Conservation (phyloP, 1,140 invertebrate species). For the Matsumurasca onukii region DNA sequence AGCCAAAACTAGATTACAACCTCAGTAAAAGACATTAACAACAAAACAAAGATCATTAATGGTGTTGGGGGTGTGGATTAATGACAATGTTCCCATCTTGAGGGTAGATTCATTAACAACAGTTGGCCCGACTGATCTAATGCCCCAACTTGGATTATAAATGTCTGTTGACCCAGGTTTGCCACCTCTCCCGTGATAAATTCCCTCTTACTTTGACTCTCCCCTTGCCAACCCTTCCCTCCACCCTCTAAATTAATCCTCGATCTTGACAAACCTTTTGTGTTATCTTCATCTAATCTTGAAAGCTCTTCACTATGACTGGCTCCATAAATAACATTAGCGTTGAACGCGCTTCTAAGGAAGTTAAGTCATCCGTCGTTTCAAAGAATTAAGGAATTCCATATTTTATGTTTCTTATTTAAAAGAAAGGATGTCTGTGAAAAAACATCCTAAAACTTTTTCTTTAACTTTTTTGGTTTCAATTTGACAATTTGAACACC, state of each 20-base stretch:
- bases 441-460: too few relatives aligned
- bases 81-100: neutral
- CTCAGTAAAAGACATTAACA: neutral
- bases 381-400: too few relatives aligned
- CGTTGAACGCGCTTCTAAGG: too few relatives aligned
- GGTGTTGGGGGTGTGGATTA: neutral
- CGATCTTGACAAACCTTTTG: neutral
- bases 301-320: too few relatives aligned
- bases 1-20: too few relatives aligned
- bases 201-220: constrained; percentile 8
- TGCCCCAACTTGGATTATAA: constrained; percentile 21
- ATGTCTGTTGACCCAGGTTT: constrained; percentile 21
- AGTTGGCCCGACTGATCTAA: constrained; percentile 16
- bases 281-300: constrained; percentile 20
- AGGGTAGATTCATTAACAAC: constrained; percentile 11
- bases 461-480: too few relatives aligned
- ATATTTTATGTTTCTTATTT: too few relatives aligned
- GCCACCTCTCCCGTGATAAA: constrained; percentile 3
- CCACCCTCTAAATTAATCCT: constrained; percentile 10
- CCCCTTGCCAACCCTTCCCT: neutral
- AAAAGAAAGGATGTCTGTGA: too few relatives aligned
- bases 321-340: too few relatives aligned
- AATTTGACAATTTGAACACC: too few relatives aligned
- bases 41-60: neutral
- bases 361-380: too few relatives aligned